Percentiles rank a stretch among this genome's conserved stretches.
phyloP scores from a whole-genome alignment of 1,140 invertebrate genomes.

The Sipha flava region DNA sequence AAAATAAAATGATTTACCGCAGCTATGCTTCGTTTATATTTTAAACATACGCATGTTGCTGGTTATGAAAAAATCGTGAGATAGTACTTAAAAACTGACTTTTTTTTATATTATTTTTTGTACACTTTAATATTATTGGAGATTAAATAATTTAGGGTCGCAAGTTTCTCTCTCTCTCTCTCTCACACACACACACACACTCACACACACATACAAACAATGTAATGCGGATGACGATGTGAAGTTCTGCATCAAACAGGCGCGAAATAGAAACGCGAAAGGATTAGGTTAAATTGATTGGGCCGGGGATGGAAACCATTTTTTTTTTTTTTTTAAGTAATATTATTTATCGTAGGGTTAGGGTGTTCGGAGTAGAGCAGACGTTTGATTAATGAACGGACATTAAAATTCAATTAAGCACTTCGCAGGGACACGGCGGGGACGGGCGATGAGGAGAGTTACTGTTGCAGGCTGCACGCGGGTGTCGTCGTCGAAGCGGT shows the following conservation, averaged over 20 bases:
- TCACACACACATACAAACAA: too few species aligned
- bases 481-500: not conserved
- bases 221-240: too few species aligned
- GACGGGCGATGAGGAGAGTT: not conserved
- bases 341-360: not conserved
- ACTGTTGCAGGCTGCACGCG: not conserved
- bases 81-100: too few species aligned
- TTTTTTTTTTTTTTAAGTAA: not conserved
- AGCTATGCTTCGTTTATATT: too few species aligned
- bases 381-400: conserved; percentile 27
- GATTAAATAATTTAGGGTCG: too few species aligned
- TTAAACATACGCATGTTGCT: too few species aligned
- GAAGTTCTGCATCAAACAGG: not conserved
- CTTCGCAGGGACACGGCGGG: not conserved
- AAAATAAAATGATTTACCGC: too few species aligned
- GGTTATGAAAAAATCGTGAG: too few species aligned
- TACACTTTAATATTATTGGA: too few species aligned
- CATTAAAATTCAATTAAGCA: conserved; percentile 37
- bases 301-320: not conserved
- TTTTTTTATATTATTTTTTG: too few species aligned
- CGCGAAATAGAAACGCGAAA: not conserved
- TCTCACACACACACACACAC: too few species aligned
- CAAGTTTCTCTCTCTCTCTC: too few species aligned
- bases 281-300: not conserved
- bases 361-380: not conserved